Evolutionary conservation across 1,140 invertebrate genomes (phyloP), one percentile per base, ranked within the genome.

Genomic region (Diuraphis noxia): DNA sequence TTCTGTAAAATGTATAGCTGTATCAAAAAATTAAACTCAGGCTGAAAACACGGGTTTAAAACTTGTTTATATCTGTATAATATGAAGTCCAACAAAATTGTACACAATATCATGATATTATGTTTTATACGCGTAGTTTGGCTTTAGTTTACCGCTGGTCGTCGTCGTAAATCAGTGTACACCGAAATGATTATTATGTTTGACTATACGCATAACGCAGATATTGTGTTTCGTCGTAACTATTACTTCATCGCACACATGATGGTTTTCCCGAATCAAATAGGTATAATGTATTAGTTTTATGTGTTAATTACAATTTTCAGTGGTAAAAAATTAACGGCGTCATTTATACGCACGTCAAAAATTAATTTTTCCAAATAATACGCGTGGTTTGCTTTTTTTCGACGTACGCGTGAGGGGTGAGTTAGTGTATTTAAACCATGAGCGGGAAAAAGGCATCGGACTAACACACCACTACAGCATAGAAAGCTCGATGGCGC

Each of bases 281-380:
- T n/a, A n/a, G n/a, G 34, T 79, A 79, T 72, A 72, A 36, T 72
- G 34, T 19, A n/a, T n/a, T n/a, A 23, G 36, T 79, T 23, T 79
- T 19, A n/a, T 34, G 21, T 36, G 34, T 79, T 79, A 36, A 79
- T 79, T 79, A 36, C 19, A 79, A 79, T 36, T 21, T 36, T 36
- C 6, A 23, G 13, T 5, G 5, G 34, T 36, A 36, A 8, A 36
- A 79, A 79, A 36, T 17, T 23, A 79, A 79, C 72, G 21, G 21
- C 72, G 19, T 79, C 79, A 38, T 38, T 38, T 81, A 25, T 10
- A 81, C 23, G 38, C 38, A 81, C 10, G 36, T 38, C 36, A 81
- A 81, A 81, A 81, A 36, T 81, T 81, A 81, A 79, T 36, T 79
- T 79, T 79, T 79, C 0, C 72, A 79, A 79, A 79, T 21, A 79